These are phyloP conservation scores for Amia ocellicauda DNA, from an alignment of 2,113 vertebrate genomes.

Conservation along the genomic window DNA sequence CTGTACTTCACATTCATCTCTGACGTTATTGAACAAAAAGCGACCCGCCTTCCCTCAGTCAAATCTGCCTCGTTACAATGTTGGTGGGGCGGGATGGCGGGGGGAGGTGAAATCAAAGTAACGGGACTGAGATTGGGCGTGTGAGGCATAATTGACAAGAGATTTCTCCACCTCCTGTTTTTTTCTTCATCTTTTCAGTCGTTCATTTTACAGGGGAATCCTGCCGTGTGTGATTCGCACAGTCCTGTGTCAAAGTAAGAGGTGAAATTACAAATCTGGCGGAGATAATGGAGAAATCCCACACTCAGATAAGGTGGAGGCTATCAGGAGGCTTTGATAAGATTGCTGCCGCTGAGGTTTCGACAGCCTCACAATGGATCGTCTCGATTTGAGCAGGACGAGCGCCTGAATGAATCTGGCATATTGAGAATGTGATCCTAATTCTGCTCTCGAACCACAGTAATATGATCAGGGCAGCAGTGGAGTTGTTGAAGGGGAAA, in stretches of 20 bases:
- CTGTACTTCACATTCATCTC: too few species aligned
- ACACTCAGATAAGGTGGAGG: constrained; percentile 19
- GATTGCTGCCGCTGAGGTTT: constrained; percentile 16
- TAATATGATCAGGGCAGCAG: constrained; percentile 40
- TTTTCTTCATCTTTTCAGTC: constrained; percentile 25
- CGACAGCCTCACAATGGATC: constrained; percentile 19
- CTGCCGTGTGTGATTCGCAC: constrained; percentile 33
- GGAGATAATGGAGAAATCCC: constrained; percentile 33
- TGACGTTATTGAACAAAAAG: too few species aligned
- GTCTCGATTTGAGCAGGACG: constrained; percentile 14
- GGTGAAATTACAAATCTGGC: constrained; percentile 27
- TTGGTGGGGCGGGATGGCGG: too few species aligned
- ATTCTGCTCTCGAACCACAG: constrained; percentile 27
- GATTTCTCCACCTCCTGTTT: constrained; percentile 30
- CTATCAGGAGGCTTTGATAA: constrained; percentile 20
- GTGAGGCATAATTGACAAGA: constrained; percentile 34
- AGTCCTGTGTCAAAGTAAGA: background rate
- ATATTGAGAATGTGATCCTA: constrained; percentile 18
- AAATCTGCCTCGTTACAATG: too few species aligned
- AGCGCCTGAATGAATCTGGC: constrained; percentile 24
- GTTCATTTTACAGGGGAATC: constrained; percentile 50
- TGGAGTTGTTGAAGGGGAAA: constrained; percentile 41
- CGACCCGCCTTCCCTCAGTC: too few species aligned
- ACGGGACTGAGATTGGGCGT: constrained; percentile 32
- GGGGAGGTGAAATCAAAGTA: too few species aligned